Base-by-base conservation (phyloP, 2,888 invertebrate genomes). In the Troides helena region DNA sequence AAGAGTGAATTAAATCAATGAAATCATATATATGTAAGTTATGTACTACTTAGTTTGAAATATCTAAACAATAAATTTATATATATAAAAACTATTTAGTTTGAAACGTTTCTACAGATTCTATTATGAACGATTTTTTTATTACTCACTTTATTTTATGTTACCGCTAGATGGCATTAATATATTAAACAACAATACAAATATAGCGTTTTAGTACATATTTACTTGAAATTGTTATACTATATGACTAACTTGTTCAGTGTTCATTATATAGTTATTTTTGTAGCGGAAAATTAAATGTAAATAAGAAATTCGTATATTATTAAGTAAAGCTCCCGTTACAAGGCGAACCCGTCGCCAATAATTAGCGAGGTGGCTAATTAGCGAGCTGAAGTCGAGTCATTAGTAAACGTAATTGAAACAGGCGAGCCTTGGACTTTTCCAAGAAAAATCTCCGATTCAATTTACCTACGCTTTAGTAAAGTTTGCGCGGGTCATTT, bases 341-440 rank as follows among this genome's bases (percentile, higher is more conserved):
- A 84, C 86, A 83, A 86, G 85, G 83, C 81, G 81, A 86, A 81
- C 85, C 80, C 81, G 82, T 81, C 82, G 85, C 87, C 86, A 90
- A 88, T 91, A 91, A 91, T 91, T 92, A 90, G 86, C 83, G 81
- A 84, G 81, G 83, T 82, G 84, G 85, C 89, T 91, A 90, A 92
- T 92, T 91, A 90, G 87, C 80, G 82, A 82, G 82, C 83, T 83
- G 81, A 87, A 88, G 86, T 88, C 88, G 84, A 85, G 88, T 90
- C 89, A 89, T 90, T 91, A 90, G 86, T 82, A 85, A 85, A 85
- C 85, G 85, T 87, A 88, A 90, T 89, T 89, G 88, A 86, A 87
- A 85, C 85, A 83, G 84, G 83, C 84, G 81, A 83, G 82, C 77
- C 80, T 80, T 77, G 81, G 84, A 86, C 83, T 85, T 85, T 89